A percentile compares a stretch with the other conserved stretches of the same genome.
phyloP scores from a whole-genome alignment of 2,113 vertebrate species.

The Numenius arquata region DNA sequence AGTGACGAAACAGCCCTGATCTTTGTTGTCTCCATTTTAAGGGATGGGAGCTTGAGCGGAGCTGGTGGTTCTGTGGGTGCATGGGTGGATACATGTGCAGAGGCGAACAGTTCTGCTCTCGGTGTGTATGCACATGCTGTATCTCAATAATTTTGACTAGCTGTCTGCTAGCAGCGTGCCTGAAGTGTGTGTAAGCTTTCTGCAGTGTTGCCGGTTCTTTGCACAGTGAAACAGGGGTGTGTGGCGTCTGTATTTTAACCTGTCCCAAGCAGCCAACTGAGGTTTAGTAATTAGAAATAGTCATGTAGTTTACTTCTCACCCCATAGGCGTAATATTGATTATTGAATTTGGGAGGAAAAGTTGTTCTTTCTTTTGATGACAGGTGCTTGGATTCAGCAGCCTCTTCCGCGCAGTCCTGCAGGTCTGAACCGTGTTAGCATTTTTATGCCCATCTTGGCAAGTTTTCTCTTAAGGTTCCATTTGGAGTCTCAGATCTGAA shows the following conservation, averaged over 20 bases:
- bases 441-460: not conserved
- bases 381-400: not conserved
- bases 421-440: not conserved
- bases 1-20: rapidly evolving
- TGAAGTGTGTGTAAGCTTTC: not conserved
- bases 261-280: not conserved
- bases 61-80: not conserved
- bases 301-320: not conserved
- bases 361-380: not conserved
- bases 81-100: not conserved
- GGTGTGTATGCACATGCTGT: not conserved
- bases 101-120: not conserved
- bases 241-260: not conserved
- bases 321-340: not conserved
- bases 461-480: not conserved
- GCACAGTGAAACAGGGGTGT: not conserved
- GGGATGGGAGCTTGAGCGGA: not conserved
- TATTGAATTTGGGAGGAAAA: not conserved
- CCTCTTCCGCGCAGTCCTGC: not conserved
- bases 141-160: not conserved
- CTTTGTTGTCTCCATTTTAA: not conserved
- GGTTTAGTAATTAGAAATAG: not conserved
- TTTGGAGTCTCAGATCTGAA: not conserved
- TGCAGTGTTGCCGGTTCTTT: not conserved
- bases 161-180: not conserved